Evolutionary conservation across 2,113 vertebrate genomes (phyloP).

Genomic region (Nerophis lumbriciformis): DNA sequence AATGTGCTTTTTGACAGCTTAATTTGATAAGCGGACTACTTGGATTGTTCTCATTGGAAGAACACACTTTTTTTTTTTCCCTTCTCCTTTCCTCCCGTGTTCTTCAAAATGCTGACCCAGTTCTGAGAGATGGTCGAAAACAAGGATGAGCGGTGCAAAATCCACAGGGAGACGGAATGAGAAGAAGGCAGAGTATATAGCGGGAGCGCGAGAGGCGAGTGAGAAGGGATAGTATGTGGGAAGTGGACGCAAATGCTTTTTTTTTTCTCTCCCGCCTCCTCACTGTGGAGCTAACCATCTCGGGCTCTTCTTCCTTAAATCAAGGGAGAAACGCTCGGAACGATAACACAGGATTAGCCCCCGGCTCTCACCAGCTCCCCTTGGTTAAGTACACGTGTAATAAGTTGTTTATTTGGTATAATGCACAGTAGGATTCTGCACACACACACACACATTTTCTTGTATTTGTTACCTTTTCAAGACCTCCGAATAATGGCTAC

Average conservation of each 20-base stretch:
- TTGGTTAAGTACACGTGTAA: slow-evolving; percentile 77
- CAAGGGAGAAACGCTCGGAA: slow-evolving; percentile 66
- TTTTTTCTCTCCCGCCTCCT: slow-evolving; percentile 40
- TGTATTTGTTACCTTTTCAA: too few species aligned
- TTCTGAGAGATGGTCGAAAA: slow-evolving; percentile 75
- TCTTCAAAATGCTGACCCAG: slow-evolving; percentile 76
- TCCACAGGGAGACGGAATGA: slow-evolving; percentile 60
- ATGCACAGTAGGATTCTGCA: slow-evolving; percentile 66
- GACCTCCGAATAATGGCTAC: too few species aligned
- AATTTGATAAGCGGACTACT: slow-evolving; percentile 73
- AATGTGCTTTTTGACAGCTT: slow-evolving; percentile 70
- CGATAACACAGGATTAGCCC: slow-evolving; percentile 70
- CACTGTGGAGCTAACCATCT: slow-evolving; percentile 38
- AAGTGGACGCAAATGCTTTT: slow-evolving; percentile 53
- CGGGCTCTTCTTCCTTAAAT: slow-evolving; percentile 55
- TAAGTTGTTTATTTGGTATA: slow-evolving; percentile 79
- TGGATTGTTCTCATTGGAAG: slow-evolving; percentile 58
- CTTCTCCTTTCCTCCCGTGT: slow-evolving; percentile 31
- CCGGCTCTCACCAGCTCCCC: slow-evolving; percentile 65
- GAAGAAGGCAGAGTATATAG: slow-evolving; percentile 46
- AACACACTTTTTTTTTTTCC: slow-evolving; percentile 26
- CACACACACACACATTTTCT: neutral
- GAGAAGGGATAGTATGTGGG: slow-evolving; percentile 55
- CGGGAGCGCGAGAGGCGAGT: slow-evolving; percentile 29
- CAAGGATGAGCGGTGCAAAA: slow-evolving; percentile 66